phyloP scores from a whole-genome alignment of 2,888 invertebrate genomes.

The Morpho deidamia region DNA sequence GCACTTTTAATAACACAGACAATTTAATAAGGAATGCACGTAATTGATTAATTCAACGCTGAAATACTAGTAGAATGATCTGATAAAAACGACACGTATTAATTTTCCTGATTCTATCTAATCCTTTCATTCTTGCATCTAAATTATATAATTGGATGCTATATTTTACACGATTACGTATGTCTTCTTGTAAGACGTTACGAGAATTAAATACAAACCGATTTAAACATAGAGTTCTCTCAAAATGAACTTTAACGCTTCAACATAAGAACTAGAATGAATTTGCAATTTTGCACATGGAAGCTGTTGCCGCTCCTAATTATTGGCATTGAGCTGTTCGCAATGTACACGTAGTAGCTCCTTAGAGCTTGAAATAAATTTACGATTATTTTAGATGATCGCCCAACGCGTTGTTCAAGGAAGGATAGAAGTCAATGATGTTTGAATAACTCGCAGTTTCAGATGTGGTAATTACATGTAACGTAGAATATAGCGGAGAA shows the following conservation, averaged over 20 bases:
- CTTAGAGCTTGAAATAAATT: slow-evolving; percentile 55
- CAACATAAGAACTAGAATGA: background rate
- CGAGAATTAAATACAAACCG: slow-evolving; percentile 14
- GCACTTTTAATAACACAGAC: no score
- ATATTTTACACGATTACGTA: slow-evolving; percentile 10
- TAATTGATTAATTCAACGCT: no score
- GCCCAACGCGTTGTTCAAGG: slow-evolving; percentile 53
- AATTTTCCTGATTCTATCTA: background rate
- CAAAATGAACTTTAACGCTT: slow-evolving; percentile 10
- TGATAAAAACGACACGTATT: background rate
- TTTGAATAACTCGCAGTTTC: background rate
- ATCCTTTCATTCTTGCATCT: background rate
- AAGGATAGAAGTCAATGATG: slow-evolving; percentile 29
- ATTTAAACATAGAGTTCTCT: slow-evolving; percentile 10
- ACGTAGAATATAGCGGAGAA: background rate
- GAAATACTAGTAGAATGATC: background rate
- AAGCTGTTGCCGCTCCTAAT: slow-evolving; percentile 25
- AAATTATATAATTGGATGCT: slow-evolving; percentile 7
- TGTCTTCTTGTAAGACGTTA: slow-evolving; percentile 12
- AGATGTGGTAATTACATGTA: slow-evolving; percentile 10
- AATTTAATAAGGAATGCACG: no score
- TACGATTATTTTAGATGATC: slow-evolving; percentile 60
- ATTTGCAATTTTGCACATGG: slow-evolving; percentile 19
- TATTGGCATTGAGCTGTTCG: slow-evolving; percentile 38
- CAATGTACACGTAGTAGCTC: slow-evolving; percentile 28